Base-by-base conservation (phyloP, 2,797 vertebrate species). In the Melanitta fusca region DNA sequence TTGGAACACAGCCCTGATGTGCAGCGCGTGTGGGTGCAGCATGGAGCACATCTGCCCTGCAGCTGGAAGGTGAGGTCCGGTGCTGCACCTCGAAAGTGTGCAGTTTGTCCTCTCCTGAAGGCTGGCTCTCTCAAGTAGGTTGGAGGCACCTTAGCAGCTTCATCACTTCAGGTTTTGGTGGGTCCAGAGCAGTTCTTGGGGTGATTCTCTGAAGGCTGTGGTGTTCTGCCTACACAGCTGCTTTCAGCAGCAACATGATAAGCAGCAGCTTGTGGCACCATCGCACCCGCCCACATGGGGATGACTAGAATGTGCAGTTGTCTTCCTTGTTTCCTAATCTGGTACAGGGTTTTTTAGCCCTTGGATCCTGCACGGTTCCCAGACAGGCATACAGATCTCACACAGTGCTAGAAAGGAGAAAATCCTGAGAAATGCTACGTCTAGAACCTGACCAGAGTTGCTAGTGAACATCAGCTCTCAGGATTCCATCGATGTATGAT, bases 281-380 rank as follows among this genome's bases (percentile, higher is more conserved):
- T 95, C 12, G 0, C 86, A 83, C 85, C 93, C 84, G 88, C 94
- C 95, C 69, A 95, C 89, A 1, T 70, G 91, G 62, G 58, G 92
- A 85, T 96, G 94, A 88, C 73, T 85, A 96, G 93, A 91, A 93
- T 88, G 91, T 91, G 87, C 92, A 94, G 84, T 96, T 96, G 94
- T 94, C 96, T 96, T 96, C 94, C 92, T 70, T 83, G 75, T 91
- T 95, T 95, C 96, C 94, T 95, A 80, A 95, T 94, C 93, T 85
- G 85, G 91, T 64, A 38, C 12, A 65, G 41, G 75, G 75, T 92
- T 92, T 90, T 87, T 89, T 87, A 87, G 91, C 89, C 90, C 68
- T 88, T 49, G 93, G 91, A 92, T 88, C 49, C 88, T 53, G 72
- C 2, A 0, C 62, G 41, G 79, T 83, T 96, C 85, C 87, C 82